phyloP scores from a whole-genome alignment of 2,888 invertebrate genomes.

The Timema cristinae region DNA sequence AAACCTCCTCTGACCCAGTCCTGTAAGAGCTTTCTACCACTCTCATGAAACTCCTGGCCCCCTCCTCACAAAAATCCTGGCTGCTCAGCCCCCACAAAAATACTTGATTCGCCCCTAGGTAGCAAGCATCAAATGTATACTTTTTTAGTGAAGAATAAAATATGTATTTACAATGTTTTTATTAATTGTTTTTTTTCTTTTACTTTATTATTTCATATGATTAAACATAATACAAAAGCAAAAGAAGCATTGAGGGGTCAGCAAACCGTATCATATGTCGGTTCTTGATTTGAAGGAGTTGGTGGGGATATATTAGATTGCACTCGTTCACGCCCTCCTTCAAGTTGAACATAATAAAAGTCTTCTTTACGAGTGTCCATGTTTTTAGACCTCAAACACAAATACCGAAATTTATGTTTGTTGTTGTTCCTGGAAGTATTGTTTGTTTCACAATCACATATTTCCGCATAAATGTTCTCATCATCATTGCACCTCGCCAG shows the following conservation, averaged over 20 bases:
- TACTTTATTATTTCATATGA: too few species aligned
- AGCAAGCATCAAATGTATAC: too few species aligned
- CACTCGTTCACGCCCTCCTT: slow-evolving; percentile 44
- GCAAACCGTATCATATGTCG: slow-evolving; percentile 45
- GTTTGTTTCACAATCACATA: slow-evolving; percentile 46
- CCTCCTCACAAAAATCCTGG: too few species aligned
- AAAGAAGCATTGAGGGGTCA: slow-evolving; percentile 32
- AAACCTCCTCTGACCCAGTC: too few species aligned
- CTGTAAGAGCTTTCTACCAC: too few species aligned
- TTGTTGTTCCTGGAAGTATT: background rate
- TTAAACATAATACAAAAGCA: too few species aligned
- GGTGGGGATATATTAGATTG: slow-evolving; percentile 42
- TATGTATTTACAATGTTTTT: too few species aligned
- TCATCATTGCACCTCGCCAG: slow-evolving; percentile 40
- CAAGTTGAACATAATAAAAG: slow-evolving; percentile 39
- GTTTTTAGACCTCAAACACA: slow-evolving; percentile 10
- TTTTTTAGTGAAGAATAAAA: too few species aligned
- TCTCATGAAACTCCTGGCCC: too few species aligned
- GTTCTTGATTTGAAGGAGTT: slow-evolving; percentile 41
- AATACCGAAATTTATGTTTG: slow-evolving; percentile 11
- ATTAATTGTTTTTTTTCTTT: too few species aligned
- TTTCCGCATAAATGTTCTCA: slow-evolving; percentile 69
- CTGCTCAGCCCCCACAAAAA: too few species aligned
- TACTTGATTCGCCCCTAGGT: too few species aligned
- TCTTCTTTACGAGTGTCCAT: slow-evolving; percentile 38